A percentile compares a stretch with the other conserved stretches of the same genome.
Conservation (phyloP, 2,113 vertebrate genomes). For the Gnathonemus echidnorhynchus region DNA sequence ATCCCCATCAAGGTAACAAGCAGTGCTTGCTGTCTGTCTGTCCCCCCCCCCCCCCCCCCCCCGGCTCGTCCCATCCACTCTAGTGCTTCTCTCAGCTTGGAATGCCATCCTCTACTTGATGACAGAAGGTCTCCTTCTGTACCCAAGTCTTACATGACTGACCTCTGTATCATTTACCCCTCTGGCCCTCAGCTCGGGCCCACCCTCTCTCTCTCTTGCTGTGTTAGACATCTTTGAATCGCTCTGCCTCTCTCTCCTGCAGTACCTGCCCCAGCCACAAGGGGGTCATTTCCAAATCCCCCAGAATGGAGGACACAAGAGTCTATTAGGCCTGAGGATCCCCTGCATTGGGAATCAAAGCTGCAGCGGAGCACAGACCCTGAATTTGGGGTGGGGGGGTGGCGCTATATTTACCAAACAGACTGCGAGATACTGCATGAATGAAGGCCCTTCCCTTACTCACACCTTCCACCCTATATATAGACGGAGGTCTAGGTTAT, state of each 20-base stretch:
- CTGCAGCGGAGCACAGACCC: neutral
- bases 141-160: neutral
- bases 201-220: neutral
- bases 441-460: conserved; percentile 3
- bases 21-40: neutral
- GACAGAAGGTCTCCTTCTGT: neutral
- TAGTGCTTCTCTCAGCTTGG: conserved; percentile 26
- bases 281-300: neutral
- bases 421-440: conserved; percentile 39
- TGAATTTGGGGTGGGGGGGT: conserved; percentile 12
- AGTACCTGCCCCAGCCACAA: neutral
- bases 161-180: neutral
- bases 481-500: conserved; percentile 10
- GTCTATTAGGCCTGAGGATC: neutral
- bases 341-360: neutral
- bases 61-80: neutral
- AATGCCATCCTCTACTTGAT: neutral
- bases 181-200: neutral
- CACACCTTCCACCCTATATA: conserved; percentile 22
- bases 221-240: neutral
- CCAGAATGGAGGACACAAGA: neutral
- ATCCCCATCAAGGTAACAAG: neutral
- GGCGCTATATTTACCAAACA: conserved; percentile 42
- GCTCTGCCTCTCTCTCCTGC: neutral
- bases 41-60: neutral